Conservation (phyloP, 2,113 vertebrate species). For the Theropithecus gelada region DNA sequence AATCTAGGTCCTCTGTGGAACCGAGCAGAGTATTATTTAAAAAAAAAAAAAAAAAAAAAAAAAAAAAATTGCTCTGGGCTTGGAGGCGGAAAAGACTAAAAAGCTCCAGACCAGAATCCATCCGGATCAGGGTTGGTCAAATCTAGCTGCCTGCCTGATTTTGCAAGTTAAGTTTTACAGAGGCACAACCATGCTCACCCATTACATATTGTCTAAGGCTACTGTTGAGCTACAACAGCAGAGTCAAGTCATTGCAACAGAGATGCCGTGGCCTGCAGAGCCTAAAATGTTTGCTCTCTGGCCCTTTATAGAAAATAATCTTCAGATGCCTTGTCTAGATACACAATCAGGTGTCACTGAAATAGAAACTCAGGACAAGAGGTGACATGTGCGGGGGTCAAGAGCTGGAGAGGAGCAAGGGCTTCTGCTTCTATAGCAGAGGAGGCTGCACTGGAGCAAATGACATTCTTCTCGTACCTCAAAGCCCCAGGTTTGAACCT, state of each 20-base stretch:
- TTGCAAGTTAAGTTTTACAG: background rate
- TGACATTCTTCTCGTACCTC: background rate
- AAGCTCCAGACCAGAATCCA: background rate
- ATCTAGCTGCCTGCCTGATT: background rate
- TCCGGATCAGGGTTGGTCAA: background rate
- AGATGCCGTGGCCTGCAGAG: background rate
- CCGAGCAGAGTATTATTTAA: background rate
- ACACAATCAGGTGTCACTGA: background rate
- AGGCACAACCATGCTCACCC: background rate
- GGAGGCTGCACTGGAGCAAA: background rate
- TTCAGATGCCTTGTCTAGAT: background rate
- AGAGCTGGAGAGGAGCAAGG: background rate
- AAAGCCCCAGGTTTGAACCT: background rate
- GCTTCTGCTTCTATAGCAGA: background rate
- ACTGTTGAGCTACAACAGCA: background rate
- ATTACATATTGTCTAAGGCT: background rate
- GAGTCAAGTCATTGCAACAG: background rate
- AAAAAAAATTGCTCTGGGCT: background rate
- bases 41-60: background rate
- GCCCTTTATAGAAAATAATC: background rate
- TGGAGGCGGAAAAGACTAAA: background rate
- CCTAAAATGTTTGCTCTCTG: background rate
- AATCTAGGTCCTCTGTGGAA: slow-evolving; percentile 5
- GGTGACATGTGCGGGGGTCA: rapidly evolving
- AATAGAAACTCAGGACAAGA: background rate